A percentile compares a stretch with the other conserved stretches of the same genome.
phyloP scores from a whole-genome alignment of 2,888 invertebrate species.

The Stenchaetothrips biformis region DNA sequence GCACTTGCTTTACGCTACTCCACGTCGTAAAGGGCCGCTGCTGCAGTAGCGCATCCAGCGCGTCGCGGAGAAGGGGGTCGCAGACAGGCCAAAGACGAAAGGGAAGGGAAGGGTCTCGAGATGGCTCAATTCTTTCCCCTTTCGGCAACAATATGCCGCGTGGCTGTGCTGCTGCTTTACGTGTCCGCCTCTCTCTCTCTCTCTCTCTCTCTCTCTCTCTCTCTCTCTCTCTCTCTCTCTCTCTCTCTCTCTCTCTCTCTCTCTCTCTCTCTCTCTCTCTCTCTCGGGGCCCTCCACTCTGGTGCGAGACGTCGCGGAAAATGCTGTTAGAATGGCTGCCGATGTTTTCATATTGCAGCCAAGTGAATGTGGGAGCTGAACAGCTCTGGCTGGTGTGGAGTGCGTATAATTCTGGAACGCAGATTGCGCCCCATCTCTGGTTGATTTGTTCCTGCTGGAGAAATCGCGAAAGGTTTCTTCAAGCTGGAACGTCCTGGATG shows the following conservation, averaged over 20 bases:
- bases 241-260: not conserved
- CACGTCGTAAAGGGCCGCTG: not conserved
- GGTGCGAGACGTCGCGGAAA: too few species aligned
- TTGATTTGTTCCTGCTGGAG: too few species aligned
- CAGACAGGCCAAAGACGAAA: not conserved
- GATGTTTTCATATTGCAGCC: too few species aligned
- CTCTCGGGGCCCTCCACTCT: not conserved
- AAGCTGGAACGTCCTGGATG: too few species aligned
- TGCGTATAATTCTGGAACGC: too few species aligned
- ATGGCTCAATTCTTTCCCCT: conserved; percentile 7
- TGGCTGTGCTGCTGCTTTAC: not conserved
- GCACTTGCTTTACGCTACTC: conserved; percentile 8
- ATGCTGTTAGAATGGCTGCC: too few species aligned
- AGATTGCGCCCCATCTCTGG: too few species aligned
- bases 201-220: conserved; percentile 15
- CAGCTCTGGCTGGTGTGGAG: too few species aligned
- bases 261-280: not conserved
- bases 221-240: conserved; percentile 5
- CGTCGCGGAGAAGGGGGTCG: not conserved
- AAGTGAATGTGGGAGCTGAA: too few species aligned
- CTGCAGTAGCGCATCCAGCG: not conserved
- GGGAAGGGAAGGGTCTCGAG: not conserved
- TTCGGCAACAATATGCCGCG: not conserved
- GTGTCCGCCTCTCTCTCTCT: not conserved
- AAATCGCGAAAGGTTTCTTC: too few species aligned